A percentile compares a stretch with the other conserved stretches of the same genome.
Evolutionary conservation across 2,888 invertebrate species (phyloP).

Genomic region (Amphipoea lucens): DNA sequence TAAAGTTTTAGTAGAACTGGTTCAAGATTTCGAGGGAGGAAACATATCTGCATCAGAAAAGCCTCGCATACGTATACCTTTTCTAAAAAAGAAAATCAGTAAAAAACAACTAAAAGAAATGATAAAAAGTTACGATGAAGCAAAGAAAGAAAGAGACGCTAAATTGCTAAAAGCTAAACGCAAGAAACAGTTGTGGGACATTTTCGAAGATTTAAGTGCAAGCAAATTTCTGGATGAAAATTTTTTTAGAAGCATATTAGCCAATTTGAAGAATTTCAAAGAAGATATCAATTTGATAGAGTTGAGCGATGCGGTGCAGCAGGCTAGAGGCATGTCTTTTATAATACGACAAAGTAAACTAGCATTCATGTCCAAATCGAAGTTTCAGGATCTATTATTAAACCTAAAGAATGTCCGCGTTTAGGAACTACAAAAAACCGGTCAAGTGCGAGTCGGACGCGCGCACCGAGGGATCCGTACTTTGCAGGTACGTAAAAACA

Average conservation of each 20-base stretch:
- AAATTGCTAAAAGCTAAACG: not conserved
- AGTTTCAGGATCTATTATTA: not conserved
- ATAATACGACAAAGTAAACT: not conserved
- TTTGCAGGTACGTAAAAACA: too few relatives aligned
- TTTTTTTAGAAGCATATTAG: slow-evolving; percentile 11
- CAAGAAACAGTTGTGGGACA: not conserved
- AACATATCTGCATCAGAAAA: not conserved
- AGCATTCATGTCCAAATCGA: not conserved
- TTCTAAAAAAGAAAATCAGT: not conserved
- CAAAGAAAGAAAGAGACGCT: not conserved
- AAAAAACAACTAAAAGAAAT: slow-evolving; percentile 2
- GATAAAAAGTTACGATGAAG: slow-evolving; percentile 1
- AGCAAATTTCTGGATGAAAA: not conserved
- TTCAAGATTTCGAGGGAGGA: slow-evolving; percentile 1
- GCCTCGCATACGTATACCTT: not conserved
- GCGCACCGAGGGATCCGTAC: too few relatives aligned
- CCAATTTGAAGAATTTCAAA: not conserved
- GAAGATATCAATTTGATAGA: not conserved
- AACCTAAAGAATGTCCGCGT: not conserved
- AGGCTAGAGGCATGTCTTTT: not conserved
- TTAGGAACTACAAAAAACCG: not conserved
- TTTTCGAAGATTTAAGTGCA: not conserved
- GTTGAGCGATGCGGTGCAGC: not conserved
- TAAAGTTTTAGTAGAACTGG: slow-evolving; percentile 18
- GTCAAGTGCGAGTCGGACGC: too few relatives aligned